Conservation (phyloP, 1,140 invertebrate species). For the Anadara kagoshimensis region DNA sequence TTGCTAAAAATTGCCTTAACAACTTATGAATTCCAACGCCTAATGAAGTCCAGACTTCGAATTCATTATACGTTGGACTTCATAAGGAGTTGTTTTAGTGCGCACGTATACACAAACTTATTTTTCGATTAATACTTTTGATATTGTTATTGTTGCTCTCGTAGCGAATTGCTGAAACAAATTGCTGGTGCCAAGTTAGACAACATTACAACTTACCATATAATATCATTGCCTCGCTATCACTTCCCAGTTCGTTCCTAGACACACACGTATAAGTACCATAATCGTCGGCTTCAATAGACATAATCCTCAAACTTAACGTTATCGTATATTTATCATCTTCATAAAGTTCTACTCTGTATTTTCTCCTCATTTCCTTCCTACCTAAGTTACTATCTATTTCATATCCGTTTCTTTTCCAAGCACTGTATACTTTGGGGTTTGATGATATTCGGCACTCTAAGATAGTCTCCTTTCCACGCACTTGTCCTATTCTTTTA, state of each 20-base stretch:
- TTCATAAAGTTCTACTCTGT: conserved; percentile 85
- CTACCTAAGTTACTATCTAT: conserved; percentile 20
- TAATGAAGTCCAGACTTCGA: no score
- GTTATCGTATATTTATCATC: conserved; percentile 85
- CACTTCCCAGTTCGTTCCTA: conserved; percentile 89
- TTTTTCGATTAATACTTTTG: no score
- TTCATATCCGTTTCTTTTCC: conserved; percentile 84
- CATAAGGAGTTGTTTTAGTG: no score
- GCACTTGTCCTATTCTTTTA: conserved; percentile 57
- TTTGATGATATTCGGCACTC: conserved; percentile 93
- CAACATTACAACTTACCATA: no score
- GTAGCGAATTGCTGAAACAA: no score
- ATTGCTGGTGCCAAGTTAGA: no score
- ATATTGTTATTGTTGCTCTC: no score
- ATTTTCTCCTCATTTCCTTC: conserved; percentile 76
- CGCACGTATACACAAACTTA: no score
- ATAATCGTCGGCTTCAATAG: conserved; percentile 85
- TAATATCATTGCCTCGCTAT: conserved; percentile 88
- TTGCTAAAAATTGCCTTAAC: no score
- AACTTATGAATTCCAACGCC: no score
- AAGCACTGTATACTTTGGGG: conserved; percentile 89
- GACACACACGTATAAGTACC: conserved; percentile 93
- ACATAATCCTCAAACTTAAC: conserved; percentile 87
- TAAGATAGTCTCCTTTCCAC: conserved; percentile 77
- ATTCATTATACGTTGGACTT: no score